Evolutionary conservation across 2,888 invertebrate species (phyloP).

Genomic region (Amorpha juglandis): DNA sequence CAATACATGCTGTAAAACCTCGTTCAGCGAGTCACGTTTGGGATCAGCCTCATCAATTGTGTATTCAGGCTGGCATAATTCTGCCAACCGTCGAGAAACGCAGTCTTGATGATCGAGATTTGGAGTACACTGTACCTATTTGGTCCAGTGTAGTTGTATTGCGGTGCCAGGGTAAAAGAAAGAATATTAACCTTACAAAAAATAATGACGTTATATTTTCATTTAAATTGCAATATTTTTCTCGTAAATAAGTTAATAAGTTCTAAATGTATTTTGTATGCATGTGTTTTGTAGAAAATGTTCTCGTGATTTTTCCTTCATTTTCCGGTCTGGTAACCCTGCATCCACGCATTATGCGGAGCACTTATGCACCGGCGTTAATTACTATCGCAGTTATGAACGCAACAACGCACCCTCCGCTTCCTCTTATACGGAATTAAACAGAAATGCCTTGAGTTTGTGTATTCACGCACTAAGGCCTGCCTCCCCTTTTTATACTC

Average conservation of each 20-base stretch:
- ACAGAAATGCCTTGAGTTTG: slow-evolving; percentile 15
- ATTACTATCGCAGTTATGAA: slow-evolving; percentile 50
- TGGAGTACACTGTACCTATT: too few species aligned
- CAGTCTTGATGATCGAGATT: too few species aligned
- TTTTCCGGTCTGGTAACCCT: slow-evolving; percentile 5
- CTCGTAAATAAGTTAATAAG: not conserved
- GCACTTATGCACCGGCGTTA: slow-evolving; percentile 41
- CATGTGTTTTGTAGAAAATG: not conserved
- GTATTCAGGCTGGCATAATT: too few species aligned
- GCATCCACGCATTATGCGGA: slow-evolving; percentile 12
- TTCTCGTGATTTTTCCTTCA: not conserved
- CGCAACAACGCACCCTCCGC: slow-evolving; percentile 33
- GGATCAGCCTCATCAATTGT: too few species aligned
- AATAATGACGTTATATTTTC: not conserved
- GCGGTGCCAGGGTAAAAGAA: too few species aligned
- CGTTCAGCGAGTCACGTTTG: too few species aligned
- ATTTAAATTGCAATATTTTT: not conserved
- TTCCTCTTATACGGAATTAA: slow-evolving; percentile 20
- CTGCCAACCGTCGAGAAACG: too few species aligned
- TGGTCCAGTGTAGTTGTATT: too few species aligned
- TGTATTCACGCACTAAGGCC: slow-evolving; percentile 21
- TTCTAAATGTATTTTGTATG: too few species aligned
- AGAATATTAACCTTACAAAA: not conserved
- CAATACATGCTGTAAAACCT: too few species aligned
- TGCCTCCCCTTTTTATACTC: slow-evolving; percentile 3